Evolutionary conservation across 30 jellyfish, hydroid and myxozoan genomes (phyloP).

Genomic region (Aurelia sp.): DNA sequence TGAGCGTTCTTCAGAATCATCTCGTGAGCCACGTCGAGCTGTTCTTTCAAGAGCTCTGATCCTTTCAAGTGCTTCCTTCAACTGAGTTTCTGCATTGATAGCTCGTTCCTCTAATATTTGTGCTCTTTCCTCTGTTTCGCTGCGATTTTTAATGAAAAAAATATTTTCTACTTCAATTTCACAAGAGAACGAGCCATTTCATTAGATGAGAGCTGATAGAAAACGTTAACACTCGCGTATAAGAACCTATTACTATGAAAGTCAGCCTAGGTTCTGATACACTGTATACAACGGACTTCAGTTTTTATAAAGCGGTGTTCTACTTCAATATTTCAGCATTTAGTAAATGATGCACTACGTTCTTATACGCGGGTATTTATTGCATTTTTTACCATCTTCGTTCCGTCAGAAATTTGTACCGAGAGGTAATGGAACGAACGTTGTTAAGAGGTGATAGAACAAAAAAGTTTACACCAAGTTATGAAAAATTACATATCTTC

Average conservation of each 20-base stretch:
- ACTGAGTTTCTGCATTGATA: slow-evolving; percentile 62
- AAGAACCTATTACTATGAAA: too few species aligned
- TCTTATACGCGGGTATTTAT: too few species aligned
- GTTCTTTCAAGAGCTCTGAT: slow-evolving; percentile 81
- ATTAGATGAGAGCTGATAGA: background rate
- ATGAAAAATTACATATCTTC: too few species aligned
- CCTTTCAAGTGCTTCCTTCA: slow-evolving; percentile 77
- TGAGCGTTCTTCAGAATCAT: background rate
- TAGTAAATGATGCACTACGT: too few species aligned
- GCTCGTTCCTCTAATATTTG: slow-evolving; percentile 78
- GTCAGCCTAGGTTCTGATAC: too few species aligned
- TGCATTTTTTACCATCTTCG: too few species aligned
- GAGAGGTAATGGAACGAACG: background rate
- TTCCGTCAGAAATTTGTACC: background rate
- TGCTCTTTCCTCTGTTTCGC: slow-evolving; percentile 85
- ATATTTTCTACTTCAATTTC: background rate
- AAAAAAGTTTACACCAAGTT: too few species aligned
- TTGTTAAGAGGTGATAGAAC: too few species aligned
- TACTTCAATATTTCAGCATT: too few species aligned
- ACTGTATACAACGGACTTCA: too few species aligned
- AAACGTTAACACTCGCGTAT: too few species aligned
- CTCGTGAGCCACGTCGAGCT: slow-evolving; percentile 53
- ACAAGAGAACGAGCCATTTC: background rate
- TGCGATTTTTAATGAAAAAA: background rate
- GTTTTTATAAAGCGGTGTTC: too few species aligned